Conservation (phyloP, 2,797 vertebrate genomes). For the Amniataba percoides region DNA sequence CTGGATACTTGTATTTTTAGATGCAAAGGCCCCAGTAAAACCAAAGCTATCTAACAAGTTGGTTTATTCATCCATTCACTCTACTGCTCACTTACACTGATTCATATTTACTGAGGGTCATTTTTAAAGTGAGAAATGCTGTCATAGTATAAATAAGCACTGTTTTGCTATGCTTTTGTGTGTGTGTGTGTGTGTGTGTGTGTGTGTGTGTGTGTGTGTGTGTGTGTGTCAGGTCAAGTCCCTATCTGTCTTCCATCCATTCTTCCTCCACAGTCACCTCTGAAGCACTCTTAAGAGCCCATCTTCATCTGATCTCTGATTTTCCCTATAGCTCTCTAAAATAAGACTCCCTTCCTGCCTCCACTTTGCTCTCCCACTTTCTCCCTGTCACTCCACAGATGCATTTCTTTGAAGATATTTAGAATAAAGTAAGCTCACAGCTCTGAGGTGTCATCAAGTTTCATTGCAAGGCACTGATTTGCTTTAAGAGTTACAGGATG, state of each 20-base stretch:
- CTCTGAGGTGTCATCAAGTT: conserved; percentile 71
- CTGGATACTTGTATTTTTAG: rapidly evolving
- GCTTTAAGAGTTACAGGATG: conserved; percentile 71
- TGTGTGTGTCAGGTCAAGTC: conserved; percentile 44
- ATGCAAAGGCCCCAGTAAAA: neutral
- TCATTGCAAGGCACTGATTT: conserved; percentile 67
- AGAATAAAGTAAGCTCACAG: conserved; percentile 71
- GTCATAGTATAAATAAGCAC: neutral
- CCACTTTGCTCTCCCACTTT: conserved; percentile 49
- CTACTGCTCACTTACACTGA: neutral
- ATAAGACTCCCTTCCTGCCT: conserved; percentile 26
- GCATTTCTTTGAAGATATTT: conserved; percentile 75
- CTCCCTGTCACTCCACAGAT: conserved; percentile 52
- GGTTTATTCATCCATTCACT: neutral
- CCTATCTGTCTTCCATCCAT: conserved; percentile 48
- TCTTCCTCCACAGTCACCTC: conserved; percentile 55
- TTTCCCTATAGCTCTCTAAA: conserved; percentile 56
- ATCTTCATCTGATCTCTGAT: conserved; percentile 50
- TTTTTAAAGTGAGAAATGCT: neutral
- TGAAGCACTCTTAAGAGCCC: conserved; percentile 53
- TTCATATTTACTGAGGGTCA: neutral
- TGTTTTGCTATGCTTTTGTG: neutral
- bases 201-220: neutral
- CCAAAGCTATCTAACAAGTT: neutral
- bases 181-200: neutral